These are phyloP conservation scores for Acridotheres tristis DNA, from an alignment of 2,797 vertebrate species.

Conservation along the genomic window DNA sequence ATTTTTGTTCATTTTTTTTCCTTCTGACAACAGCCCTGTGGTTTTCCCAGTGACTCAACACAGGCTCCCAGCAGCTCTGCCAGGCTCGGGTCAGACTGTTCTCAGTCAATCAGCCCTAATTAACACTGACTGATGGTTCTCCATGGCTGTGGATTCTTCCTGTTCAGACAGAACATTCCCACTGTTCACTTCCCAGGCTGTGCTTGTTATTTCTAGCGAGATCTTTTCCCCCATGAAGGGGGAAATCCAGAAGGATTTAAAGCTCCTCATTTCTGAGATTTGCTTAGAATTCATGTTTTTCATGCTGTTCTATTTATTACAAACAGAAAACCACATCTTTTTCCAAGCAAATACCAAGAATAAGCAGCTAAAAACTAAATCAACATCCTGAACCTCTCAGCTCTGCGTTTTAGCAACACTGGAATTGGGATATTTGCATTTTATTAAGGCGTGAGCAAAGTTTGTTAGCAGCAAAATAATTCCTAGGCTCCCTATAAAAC, in stretches of 20 bases:
- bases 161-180: not conserved
- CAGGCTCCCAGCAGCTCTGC: not conserved
- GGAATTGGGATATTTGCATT: not conserved
- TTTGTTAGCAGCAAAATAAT: not conserved
- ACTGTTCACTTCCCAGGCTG: not conserved
- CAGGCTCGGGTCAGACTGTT: not conserved
- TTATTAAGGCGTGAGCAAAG: not conserved
- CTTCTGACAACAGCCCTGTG: not conserved
- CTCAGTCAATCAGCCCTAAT: constrained; percentile 45
- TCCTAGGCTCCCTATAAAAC: not conserved
- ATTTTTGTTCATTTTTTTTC: not conserved
- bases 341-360: not conserved
- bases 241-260: constrained; percentile 27
- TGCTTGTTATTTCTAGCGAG: not conserved
- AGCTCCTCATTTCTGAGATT: constrained; percentile 15
- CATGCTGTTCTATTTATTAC: not conserved
- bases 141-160: not conserved
- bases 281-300: not conserved
- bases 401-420: not conserved
- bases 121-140: not conserved
- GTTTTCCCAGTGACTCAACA: not conserved
- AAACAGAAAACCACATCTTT: not conserved
- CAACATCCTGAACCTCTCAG: not conserved
- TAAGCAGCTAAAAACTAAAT: not conserved
- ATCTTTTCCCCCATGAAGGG: not conserved